Evolutionary conservation across 2,888 invertebrate species (phyloP).

Genomic region (Netelia melanura): DNA sequence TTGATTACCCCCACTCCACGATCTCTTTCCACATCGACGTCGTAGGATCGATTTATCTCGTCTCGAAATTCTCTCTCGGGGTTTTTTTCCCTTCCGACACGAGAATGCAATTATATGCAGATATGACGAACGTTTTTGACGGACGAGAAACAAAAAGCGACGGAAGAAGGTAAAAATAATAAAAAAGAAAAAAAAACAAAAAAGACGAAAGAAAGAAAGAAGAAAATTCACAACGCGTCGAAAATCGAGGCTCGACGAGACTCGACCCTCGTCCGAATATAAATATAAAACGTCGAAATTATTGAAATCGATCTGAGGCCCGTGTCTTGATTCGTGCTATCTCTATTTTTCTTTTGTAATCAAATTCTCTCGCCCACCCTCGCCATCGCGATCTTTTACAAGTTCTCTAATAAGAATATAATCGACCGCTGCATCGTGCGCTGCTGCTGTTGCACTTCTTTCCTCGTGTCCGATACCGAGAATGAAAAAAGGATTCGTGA

Average conservation of each 20-base stretch:
- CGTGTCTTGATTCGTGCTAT: not conserved
- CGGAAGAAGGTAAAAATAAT: too few species aligned
- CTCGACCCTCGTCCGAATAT: slow-evolving; percentile 59
- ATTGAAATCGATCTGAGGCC: slow-evolving; percentile 74
- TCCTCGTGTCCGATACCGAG: not conserved
- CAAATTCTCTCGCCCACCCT: slow-evolving; percentile 29
- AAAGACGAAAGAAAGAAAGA: too few species aligned
- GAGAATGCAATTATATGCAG: slow-evolving; percentile 68
- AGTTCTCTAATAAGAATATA: slow-evolving; percentile 55
- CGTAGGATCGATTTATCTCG: slow-evolving; percentile 21
- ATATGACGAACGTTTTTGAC: slow-evolving; percentile 67
- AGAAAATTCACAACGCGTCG: slow-evolving; percentile 72
- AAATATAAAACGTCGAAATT: slow-evolving; percentile 73
- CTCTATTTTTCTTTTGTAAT: not conserved
- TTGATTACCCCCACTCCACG: too few species aligned
- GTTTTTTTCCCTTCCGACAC: slow-evolving; percentile 38
- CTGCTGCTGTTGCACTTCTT: slow-evolving; percentile 23
- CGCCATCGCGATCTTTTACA: slow-evolving; percentile 22
- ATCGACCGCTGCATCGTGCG: slow-evolving; percentile 43
- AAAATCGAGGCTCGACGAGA: slow-evolving; percentile 67
- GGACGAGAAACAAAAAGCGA: slow-evolving; percentile 50
- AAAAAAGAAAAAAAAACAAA: too few species aligned
- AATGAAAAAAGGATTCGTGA: slow-evolving; percentile 30
- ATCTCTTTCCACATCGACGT: not conserved
- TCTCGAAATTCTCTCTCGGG: not conserved